Evolutionary conservation across 2,888 invertebrate genomes (phyloP).

Genomic region (Euspilapteryx auroguttella): DNA sequence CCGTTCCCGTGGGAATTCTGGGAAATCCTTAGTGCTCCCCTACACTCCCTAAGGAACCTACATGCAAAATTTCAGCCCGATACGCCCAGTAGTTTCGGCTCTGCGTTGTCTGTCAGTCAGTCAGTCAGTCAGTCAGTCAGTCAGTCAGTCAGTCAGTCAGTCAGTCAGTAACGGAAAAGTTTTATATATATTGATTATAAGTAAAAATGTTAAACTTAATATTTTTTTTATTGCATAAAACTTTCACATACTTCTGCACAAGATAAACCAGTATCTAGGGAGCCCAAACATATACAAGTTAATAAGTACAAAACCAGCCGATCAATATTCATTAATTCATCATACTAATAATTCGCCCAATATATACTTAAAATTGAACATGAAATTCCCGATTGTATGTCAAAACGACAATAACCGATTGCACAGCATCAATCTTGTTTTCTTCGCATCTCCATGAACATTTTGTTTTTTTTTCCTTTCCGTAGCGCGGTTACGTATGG

Average conservation of each 20-base stretch:
- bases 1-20: background rate
- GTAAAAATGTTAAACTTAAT: too few species aligned
- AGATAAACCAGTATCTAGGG: too few species aligned
- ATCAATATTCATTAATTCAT: too few species aligned
- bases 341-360: too few species aligned
- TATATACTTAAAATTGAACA: too few species aligned
- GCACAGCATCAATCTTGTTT: background rate
- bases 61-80: background rate
- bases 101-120: background rate
- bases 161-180: too few species aligned
- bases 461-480: constrained; percentile 3
- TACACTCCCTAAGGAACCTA: background rate
- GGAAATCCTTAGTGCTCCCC: background rate
- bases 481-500: constrained; percentile 97
- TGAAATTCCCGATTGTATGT: too few species aligned
- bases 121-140: background rate
- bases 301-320: too few species aligned
- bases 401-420: background rate
- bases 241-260: too few species aligned
- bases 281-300: too few species aligned
- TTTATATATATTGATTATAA: too few species aligned
- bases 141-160: background rate
- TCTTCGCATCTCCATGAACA: background rate
- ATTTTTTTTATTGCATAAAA: too few species aligned
- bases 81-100: background rate